Conservation (phyloP, 2,888 invertebrate species). For the Phyllotreta striolata region DNA sequence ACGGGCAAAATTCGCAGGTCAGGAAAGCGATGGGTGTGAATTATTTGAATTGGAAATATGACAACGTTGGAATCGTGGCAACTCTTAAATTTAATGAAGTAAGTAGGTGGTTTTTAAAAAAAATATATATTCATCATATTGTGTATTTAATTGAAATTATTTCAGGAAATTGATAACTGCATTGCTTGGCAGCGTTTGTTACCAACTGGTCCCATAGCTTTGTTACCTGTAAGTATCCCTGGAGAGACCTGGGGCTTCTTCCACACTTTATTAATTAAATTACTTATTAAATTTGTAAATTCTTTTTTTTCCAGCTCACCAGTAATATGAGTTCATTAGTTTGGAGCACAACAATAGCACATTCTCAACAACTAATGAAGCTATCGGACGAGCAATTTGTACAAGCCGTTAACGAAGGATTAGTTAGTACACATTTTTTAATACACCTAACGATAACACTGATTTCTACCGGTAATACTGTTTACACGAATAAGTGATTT, state of each 20-base stretch:
- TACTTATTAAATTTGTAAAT: no score
- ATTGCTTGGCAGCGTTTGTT: conserved; percentile 97
- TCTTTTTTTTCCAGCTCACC: conserved; percentile 65
- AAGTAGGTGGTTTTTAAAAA: conserved; percentile 45
- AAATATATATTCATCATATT: conserved; percentile 1
- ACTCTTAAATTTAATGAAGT: conserved; percentile 85
- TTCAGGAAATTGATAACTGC: conserved; percentile 73
- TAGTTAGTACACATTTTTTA: conserved; percentile 66
- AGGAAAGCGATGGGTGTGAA: conserved; percentile 82
- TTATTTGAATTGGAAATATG: conserved; percentile 83
- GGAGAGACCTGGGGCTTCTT: no score
- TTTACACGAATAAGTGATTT: neutral
- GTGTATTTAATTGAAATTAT: conserved; percentile 32
- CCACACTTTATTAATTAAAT: no score
- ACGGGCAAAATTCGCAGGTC: conserved; percentile 90
- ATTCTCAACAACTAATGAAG: conserved; percentile 77
- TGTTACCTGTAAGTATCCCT: conserved; percentile 82
- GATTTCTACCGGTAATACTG: neutral
- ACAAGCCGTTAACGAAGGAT: conserved; percentile 85
- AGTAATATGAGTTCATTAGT: conserved; percentile 86
- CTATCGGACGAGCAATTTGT: conserved; percentile 83
- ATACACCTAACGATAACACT: neutral
- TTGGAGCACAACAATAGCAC: conserved; percentile 83
- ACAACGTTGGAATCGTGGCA: conserved; percentile 92
- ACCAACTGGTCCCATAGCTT: conserved; percentile 89